A percentile compares a stretch with the other conserved stretches of the same genome.
Evolutionary conservation across 2,888 invertebrate species (phyloP).

Genomic region (Lepeophtheirus nordmannii): DNA sequence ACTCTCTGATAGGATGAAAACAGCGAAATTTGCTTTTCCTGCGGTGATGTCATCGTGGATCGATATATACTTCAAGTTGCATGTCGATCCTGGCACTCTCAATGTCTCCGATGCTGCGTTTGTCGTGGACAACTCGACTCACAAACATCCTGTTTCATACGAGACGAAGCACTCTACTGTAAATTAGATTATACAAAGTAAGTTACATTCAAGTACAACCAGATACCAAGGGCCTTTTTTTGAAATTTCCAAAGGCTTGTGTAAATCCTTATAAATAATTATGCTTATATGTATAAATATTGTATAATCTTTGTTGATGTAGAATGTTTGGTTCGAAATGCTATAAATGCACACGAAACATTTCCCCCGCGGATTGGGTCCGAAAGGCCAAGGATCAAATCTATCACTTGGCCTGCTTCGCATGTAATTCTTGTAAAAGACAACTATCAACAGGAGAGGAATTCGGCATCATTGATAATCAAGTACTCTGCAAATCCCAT

Average conservation of each 20-base stretch:
- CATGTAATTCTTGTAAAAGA: constrained; percentile 85
- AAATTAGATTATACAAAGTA: constrained; percentile 86
- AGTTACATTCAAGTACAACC: constrained; percentile 35
- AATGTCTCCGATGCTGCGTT: constrained; percentile 77
- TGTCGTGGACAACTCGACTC: constrained; percentile 74
- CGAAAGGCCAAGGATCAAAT: constrained; percentile 81
- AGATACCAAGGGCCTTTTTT: neutral
- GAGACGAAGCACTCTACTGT: constrained; percentile 80
- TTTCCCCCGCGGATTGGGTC: constrained; percentile 94
- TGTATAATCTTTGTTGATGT: constrained; percentile 29
- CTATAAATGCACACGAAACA: constrained; percentile 80
- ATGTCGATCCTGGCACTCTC: constrained; percentile 78
- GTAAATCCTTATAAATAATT: too few relatives aligned
- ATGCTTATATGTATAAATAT: too few relatives aligned
- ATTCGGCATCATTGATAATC: constrained; percentile 85
- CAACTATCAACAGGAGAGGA: constrained; percentile 89
- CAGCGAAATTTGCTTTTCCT: constrained; percentile 25
- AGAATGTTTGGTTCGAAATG: constrained; percentile 94
- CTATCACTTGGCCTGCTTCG: constrained; percentile 96
- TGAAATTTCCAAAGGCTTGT: neutral
- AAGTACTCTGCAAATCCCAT: constrained; percentile 91
- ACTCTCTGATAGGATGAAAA: neutral
- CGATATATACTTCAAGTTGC: constrained; percentile 44
- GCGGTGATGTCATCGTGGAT: constrained; percentile 27
- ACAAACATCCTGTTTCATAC: constrained; percentile 80